These are phyloP conservation scores for Nesidiocoris tenuis DNA, from an alignment of 2,888 invertebrate genomes.

Conservation along the genomic window DNA sequence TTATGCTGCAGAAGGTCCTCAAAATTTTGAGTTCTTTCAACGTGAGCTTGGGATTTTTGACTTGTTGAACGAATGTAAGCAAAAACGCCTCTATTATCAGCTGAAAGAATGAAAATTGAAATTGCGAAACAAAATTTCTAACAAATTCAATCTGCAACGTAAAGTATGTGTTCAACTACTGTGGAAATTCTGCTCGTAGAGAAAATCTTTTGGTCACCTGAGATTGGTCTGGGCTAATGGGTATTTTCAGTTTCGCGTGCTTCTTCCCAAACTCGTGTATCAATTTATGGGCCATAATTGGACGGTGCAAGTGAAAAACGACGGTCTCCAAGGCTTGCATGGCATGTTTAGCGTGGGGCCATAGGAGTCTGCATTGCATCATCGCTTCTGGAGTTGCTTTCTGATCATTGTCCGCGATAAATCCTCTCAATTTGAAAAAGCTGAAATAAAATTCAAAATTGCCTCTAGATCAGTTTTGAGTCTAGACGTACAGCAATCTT, in stretches of 20 bases:
- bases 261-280: slow-evolving; percentile 17
- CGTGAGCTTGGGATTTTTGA: slow-evolving; percentile 8
- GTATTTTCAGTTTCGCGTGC: slow-evolving; percentile 27
- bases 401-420: background rate
- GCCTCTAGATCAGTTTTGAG: too few species aligned
- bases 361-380: slow-evolving; percentile 14
- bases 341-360: slow-evolving; percentile 34
- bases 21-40: slow-evolving; percentile 20
- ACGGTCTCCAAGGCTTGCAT: slow-evolving; percentile 14
- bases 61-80: slow-evolving; percentile 21
- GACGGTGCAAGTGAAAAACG: slow-evolving; percentile 5
- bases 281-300: slow-evolving; percentile 7
- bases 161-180: too few species aligned
- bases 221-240: background rate
- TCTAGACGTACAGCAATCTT: too few species aligned
- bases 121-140: too few species aligned
- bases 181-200: too few species aligned
- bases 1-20: slow-evolving; percentile 25
- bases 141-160: too few species aligned
- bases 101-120: slow-evolving; percentile 14
- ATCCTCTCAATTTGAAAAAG: slow-evolving; percentile 20
- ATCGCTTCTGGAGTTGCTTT: slow-evolving; percentile 25
- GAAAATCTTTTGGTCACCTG: too few species aligned
- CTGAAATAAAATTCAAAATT: slow-evolving; percentile 7
- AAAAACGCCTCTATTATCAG: slow-evolving; percentile 16